Evolutionary conservation across 2,888 invertebrate species (phyloP), one percentile per base, ranked within the genome.

Genomic region (Lottia gigantea): DNA sequence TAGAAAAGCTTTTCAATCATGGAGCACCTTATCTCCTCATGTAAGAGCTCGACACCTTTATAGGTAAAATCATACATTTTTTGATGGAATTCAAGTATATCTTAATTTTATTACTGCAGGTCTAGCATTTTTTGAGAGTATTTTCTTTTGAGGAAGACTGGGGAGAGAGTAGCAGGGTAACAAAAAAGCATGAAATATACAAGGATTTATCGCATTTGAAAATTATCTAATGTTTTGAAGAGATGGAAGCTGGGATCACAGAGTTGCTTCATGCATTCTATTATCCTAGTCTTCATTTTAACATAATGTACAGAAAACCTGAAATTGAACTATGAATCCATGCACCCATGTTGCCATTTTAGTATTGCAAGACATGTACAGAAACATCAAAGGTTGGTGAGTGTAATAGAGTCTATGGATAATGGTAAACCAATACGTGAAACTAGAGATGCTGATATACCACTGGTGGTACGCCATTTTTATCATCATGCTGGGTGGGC

Each of bases 401-500:
- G 86, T 67, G 90, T 91, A 70, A 77, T 91, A 72, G 91, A 91
- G 83, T 83, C 88, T 55, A 83, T 89, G 76, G 86, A 88, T 75
- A 87, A 89, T 77, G 90, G 90, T 12, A 88, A 90, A 73, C 85
- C 88, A n/a, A 80, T 87, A 65, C 83, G 89, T 46, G 90, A 91
- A 79, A 89, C 90, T 1, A 84, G 88, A 72, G 89, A 87, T 75
- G 86, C 87, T 73, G 88, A 89, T 79, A 75, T 90, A 55, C 87
- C 88, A 6, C 83, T 86, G 49, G 86, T 90, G 62, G 86, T 90
- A 26, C 86, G 91, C 66, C 90, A 90, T 82, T 88, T 91, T 72
- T 89, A 89, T 80, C 90, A 91, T 80, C 90, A 91, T 84, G 89
- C 91, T 19, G 89, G 90, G 71, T 90, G 90, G 89, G 89, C 90